Evolutionary conservation across 2,888 invertebrate genomes (phyloP), one percentile per base, ranked within the genome.

Genomic region (Andrena praecox): DNA sequence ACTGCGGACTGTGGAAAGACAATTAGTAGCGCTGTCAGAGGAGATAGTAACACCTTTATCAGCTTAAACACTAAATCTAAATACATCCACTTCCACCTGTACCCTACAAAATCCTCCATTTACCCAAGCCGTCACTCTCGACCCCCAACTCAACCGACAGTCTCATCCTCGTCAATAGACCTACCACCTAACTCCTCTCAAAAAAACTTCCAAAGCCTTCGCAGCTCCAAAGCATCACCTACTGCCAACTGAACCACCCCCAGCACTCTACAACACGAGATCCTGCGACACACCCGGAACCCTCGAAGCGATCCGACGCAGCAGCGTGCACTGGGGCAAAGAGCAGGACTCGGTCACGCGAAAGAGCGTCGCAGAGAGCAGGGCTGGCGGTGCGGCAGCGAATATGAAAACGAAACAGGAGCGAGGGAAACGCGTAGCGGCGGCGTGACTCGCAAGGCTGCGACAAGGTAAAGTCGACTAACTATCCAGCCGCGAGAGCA

Each of bases 391-490:
- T 56, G 54, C 52, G 56, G 52, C 31, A 72, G 48, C 63, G 72
- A 76, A 80, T 74, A 85, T 52, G 83, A 85, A 77, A 75, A 67
- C 80, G 80, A 83, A 85, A 80, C 68, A 81, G 74, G 77, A 75
- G 79, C 72, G 81, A 79, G 81, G 81, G 69, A 83, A 79, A 85
- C 70, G 75, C 31, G 82, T 72, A 74, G 77, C 75, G 69, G 80
- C 80, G 77, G 75, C 75, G 71, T 81, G 77, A 84, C 78, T 84
- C 71, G 85, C 89, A 83, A 87, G 85, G 86, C 84, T 83, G 88
- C 87, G 83, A 85, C 89, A 86, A 87, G 86, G 83, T 85, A 78
- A 86, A 85, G 82, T 78, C 83, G 73, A 71, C 77, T 69, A 80
- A 73, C 86, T 72, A 68, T 76, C 67, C 60, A 24, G 50, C 54